Conservation (phyloP, 2,888 invertebrate species). For the Copidosoma aretas region DNA sequence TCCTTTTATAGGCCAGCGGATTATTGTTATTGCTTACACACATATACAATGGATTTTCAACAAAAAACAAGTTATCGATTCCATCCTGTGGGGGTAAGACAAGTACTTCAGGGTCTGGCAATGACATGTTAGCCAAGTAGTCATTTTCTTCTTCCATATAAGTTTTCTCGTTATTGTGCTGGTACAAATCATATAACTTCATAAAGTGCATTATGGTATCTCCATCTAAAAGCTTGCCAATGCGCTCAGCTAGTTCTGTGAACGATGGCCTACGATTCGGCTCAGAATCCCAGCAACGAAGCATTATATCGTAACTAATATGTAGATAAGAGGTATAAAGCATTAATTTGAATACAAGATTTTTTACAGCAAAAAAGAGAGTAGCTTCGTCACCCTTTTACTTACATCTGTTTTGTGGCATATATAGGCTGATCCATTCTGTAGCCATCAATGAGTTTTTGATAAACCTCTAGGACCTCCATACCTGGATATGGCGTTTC, state of each 20-base stretch:
- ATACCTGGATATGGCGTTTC: no score
- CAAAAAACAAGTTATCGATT: conserved; percentile 60
- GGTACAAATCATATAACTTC: conserved; percentile 81
- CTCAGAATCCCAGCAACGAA: conserved; percentile 83
- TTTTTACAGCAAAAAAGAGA: neutral
- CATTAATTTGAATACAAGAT: no score
- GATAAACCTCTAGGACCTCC: no score
- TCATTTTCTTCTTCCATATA: conserved; percentile 69
- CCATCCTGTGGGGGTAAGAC: conserved; percentile 68
- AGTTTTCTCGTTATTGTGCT: conserved; percentile 71
- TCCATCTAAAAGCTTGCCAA: conserved; percentile 83
- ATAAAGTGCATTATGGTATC: conserved; percentile 84
- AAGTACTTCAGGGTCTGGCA: conserved; percentile 75
- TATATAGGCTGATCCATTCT: conserved; percentile 87
- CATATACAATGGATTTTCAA: conserved; percentile 62
- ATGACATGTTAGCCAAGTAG: conserved; percentile 78
- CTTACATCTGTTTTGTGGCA: conserved; percentile 79
- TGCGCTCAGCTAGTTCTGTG: conserved; percentile 73
- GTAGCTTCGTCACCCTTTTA: conserved; percentile 32
- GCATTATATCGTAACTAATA: conserved; percentile 78
- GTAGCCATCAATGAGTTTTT: conserved; percentile 81
- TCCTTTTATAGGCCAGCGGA: conserved; percentile 53
- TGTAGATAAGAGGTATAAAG: neutral
- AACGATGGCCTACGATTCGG: conserved; percentile 83
- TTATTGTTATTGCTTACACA: conserved; percentile 68